These are phyloP conservation scores for Dendrolimus pini DNA, from an alignment of 2,888 invertebrate species.

Conservation along the genomic window DNA sequence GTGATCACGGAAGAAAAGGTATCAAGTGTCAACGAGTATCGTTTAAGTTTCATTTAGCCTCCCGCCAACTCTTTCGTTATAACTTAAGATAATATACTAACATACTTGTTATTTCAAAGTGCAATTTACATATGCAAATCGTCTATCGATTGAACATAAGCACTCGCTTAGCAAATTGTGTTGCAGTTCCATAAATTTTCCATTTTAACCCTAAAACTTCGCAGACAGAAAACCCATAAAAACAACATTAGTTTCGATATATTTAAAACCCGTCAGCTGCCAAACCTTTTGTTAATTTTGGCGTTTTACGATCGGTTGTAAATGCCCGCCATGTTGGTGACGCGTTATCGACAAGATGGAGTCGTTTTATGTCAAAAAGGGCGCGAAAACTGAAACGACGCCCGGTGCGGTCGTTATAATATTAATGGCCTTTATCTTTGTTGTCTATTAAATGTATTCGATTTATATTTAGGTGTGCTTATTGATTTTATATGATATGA, in stretches of 20 bases:
- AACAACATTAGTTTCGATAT: neutral
- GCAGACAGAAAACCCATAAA: neutral
- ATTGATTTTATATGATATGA: neutral
- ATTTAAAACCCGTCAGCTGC: slow-evolving; percentile 63
- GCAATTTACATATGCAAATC: no score
- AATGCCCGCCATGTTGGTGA: slow-evolving; percentile 51
- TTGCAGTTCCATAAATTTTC: neutral
- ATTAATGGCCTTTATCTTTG: slow-evolving; percentile 36
- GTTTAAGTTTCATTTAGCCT: no score
- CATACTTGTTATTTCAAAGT: no score
- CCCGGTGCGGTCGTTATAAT: slow-evolving; percentile 30
- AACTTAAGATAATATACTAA: no score
- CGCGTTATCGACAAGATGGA: slow-evolving; percentile 47
- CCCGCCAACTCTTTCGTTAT: no score
- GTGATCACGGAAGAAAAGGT: no score
- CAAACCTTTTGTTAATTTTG: slow-evolving; percentile 68
- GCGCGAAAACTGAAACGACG: slow-evolving; percentile 40
- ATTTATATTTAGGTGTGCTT: neutral
- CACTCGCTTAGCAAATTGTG: neutral
- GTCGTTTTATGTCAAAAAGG: slow-evolving; percentile 39
- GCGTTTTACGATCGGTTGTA: slow-evolving; percentile 57
- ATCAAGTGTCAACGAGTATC: no score
- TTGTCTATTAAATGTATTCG: slow-evolving; percentile 20
- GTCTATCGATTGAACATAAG: no score
- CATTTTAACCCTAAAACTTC: no score